A percentile compares a stretch with the other conserved stretches of the same genome.
These are phyloP conservation scores for Elephantulus edwardii DNA, from an alignment of 2,113 vertebrate species.

Conservation along the genomic window DNA sequence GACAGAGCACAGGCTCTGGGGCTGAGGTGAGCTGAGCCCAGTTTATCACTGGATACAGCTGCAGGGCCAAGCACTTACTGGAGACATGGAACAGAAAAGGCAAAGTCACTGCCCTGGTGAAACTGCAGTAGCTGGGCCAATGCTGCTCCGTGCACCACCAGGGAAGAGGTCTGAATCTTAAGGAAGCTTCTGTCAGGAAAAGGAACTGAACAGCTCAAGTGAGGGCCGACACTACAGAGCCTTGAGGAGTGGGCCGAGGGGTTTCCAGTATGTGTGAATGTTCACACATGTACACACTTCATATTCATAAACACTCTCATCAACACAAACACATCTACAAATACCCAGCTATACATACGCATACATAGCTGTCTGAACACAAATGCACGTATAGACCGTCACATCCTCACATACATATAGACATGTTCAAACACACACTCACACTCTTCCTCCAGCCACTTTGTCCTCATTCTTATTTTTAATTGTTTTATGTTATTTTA, in stretches of 20 bases:
- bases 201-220: background rate
- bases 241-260: background rate
- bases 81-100: background rate
- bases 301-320: too few relatives aligned
- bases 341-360: background rate
- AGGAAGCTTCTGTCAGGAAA: background rate
- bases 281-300: too few relatives aligned
- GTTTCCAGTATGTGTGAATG: background rate
- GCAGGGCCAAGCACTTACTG: background rate
- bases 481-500: too few relatives aligned
- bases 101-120: background rate
- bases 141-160: fast-evolving
- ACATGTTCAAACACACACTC: background rate
- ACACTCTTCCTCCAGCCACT: background rate
- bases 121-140: background rate
- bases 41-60: background rate
- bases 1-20: background rate
- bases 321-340: background rate
- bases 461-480: too few relatives aligned
- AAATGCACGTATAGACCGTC: background rate
- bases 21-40: background rate
- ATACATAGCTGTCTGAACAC: too few relatives aligned
- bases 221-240: background rate
- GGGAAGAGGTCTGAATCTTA: background rate
- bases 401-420: background rate